Evolutionary conservation across 2,888 invertebrate genomes (phyloP).

Genomic region (Crematogaster levior): DNA sequence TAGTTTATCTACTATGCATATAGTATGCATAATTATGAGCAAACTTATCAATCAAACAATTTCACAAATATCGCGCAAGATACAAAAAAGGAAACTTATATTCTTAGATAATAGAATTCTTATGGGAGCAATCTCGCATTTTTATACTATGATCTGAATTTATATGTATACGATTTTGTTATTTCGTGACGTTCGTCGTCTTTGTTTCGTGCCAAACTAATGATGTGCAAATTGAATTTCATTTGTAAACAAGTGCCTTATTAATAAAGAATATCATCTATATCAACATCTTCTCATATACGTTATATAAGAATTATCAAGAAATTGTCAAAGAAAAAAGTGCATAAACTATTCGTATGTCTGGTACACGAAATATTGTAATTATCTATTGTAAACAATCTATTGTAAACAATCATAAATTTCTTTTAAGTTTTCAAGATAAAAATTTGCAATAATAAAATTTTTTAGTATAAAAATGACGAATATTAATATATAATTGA

Average conservation of each 20-base stretch:
- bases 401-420: too few relatives aligned
- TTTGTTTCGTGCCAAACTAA: conserved; percentile 9
- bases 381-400: too few relatives aligned
- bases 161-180: conserved; percentile 5
- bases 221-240: conserved; percentile 12
- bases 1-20: conserved; percentile 46
- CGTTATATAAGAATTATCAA: not conserved
- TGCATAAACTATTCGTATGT: not conserved
- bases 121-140: conserved; percentile 11
- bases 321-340: not conserved
- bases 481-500: not conserved
- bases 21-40: conserved; percentile 8
- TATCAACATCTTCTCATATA: not conserved
- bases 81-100: not conserved
- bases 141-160: conserved; percentile 26
- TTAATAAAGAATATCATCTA: conserved; percentile 33
- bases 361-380: not conserved
- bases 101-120: not conserved
- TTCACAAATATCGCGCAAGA: not conserved
- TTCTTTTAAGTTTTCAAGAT: not conserved
- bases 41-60: conserved; percentile 20
- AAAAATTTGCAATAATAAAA: not conserved
- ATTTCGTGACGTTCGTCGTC: conserved; percentile 3
- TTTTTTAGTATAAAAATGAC: too few relatives aligned
- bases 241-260: conserved; percentile 47